These are phyloP conservation scores for Mustela lutreola DNA, from an alignment of 2,113 vertebrate genomes.

Conservation along the genomic window DNA sequence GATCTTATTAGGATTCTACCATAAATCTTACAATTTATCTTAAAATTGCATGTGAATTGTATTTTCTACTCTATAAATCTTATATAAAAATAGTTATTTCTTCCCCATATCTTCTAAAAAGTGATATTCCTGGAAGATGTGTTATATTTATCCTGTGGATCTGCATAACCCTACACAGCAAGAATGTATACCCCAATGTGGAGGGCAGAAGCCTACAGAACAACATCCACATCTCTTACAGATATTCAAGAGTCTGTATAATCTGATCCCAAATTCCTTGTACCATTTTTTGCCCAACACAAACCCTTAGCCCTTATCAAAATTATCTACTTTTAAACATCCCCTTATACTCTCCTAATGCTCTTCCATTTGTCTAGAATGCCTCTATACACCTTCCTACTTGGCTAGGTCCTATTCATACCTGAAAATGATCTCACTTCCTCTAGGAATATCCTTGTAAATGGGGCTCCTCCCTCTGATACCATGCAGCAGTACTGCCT, in stretches of 20 bases:
- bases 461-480: not conserved
- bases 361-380: not conserved
- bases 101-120: not conserved
- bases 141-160: not conserved
- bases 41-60: conserved; percentile 14
- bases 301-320: not conserved
- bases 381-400: not conserved
- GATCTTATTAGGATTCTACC: not conserved
- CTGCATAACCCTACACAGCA: not conserved
- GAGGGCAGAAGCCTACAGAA: not conserved
- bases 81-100: conserved; percentile 32
- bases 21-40: conserved; percentile 40
- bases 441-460: not conserved
- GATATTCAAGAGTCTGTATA: not conserved
- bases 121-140: not conserved
- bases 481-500: not conserved
- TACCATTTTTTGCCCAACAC: not conserved
- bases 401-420: not conserved
- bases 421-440: not conserved
- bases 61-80: conserved; percentile 31
- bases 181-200: not conserved
- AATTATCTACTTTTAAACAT: conserved; percentile 6
- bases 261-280: not conserved
- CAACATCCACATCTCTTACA: not conserved
- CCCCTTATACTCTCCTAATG: not conserved